Conservation (phyloP, 2,888 invertebrate genomes). For the Mellilla xanthometata region DNA sequence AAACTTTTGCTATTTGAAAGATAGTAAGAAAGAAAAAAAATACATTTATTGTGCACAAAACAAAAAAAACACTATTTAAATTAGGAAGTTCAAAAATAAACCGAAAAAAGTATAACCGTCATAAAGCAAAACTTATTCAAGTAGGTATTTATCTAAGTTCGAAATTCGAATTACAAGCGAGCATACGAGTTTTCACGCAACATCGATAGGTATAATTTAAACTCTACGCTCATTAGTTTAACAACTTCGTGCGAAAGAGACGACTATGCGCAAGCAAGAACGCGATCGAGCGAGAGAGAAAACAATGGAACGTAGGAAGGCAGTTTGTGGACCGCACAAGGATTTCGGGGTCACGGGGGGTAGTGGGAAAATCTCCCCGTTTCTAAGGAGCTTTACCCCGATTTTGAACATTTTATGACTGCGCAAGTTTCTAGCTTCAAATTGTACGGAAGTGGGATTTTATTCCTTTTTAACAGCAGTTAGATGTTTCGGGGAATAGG, state of each 20-base stretch:
- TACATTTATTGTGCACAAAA: too few relatives aligned
- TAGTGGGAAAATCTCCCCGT: constrained; percentile 41
- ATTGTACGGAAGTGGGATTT: neutral
- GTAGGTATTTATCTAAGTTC: too few relatives aligned
- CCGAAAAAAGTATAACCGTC: too few relatives aligned
- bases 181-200: neutral
- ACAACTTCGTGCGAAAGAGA: constrained; percentile 43
- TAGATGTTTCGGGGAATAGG: too few relatives aligned
- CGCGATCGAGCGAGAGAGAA: constrained; percentile 41
- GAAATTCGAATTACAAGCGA: neutral
- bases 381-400: constrained; percentile 40
- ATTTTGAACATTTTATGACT: neutral
- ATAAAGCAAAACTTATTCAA: too few relatives aligned
- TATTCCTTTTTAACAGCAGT: neutral
- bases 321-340: constrained; percentile 64
- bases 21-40: too few relatives aligned
- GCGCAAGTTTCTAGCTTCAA: neutral
- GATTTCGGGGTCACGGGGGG: constrained; percentile 55
- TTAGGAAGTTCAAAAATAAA: too few relatives aligned
- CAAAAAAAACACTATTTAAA: too few relatives aligned
- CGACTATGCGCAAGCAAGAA: constrained; percentile 18
- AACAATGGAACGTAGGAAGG: constrained; percentile 55
- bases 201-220: constrained; percentile 12
- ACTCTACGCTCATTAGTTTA: constrained; percentile 40
- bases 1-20: too few relatives aligned